These are phyloP conservation scores for Myotis vivesi DNA, from an alignment of 2,797 vertebrate genomes.

Conservation along the genomic window DNA sequence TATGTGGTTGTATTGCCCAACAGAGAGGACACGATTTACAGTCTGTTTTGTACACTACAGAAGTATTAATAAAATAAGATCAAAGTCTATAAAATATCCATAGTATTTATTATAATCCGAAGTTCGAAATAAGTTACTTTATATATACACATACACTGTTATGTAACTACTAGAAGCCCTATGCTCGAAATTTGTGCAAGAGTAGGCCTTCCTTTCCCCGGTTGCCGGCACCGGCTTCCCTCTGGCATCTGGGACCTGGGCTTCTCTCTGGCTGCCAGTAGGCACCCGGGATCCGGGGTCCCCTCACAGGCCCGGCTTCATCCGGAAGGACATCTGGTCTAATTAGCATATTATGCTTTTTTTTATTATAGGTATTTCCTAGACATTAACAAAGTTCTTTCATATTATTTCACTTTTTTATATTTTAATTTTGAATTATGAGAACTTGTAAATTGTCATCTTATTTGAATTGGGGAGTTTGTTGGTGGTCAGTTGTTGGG, in stretches of 20 bases:
- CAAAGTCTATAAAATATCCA: background rate
- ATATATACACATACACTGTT: background rate
- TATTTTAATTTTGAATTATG: conserved; percentile 26
- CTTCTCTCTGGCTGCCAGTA: too few relatives aligned
- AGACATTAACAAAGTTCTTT: background rate
- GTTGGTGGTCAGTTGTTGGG: background rate
- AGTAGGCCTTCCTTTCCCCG: too few relatives aligned
- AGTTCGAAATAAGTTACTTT: background rate
- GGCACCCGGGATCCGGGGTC: too few relatives aligned
- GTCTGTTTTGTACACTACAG: background rate
- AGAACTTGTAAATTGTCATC: background rate
- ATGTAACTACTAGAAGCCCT: background rate
- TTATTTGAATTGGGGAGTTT: conserved; percentile 9
- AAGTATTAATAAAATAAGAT: background rate
- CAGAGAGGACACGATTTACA: background rate
- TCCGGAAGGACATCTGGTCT: too few relatives aligned
- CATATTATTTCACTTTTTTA: background rate
- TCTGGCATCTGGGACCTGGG: too few relatives aligned
- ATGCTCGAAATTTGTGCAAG: too few relatives aligned
- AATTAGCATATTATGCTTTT: too few relatives aligned
- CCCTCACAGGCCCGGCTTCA: too few relatives aligned
- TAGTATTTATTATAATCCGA: conserved; percentile 12
- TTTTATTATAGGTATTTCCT: background rate
- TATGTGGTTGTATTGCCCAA: background rate
- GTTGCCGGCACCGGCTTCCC: too few relatives aligned